Evolutionary conservation across 2,888 invertebrate species (phyloP), one percentile per base, ranked within the genome.

Genomic region (Tetropium fuscum): DNA sequence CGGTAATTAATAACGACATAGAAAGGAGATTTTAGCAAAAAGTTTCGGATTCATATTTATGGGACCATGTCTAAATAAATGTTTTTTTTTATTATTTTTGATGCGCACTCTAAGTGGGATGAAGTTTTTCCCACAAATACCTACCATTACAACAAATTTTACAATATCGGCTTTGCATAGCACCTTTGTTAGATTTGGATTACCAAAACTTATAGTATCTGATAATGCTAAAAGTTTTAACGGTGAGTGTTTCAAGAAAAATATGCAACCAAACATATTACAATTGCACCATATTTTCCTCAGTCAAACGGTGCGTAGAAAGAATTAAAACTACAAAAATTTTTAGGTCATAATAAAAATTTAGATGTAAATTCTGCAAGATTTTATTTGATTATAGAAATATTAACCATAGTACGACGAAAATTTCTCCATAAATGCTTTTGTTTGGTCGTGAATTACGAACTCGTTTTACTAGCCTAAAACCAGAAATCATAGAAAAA

Each of bases 151-250:
- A 2, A 60, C 67, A 13, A 53, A 13, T 18, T 38, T 34, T 10
- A 62, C 58, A 13, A 69, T 34, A 13, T 34, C 34, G 15, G 34
- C 34, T 13, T 34, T 34, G 64, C n/a, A 38, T 64, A 10, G 41
- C 54, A 7, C 53, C 15, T 71, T 71, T 70, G 60, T 70, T 19
- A 63, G 71, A 16, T 74, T 70, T 64, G 72, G 74, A 0, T 63
- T 75, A 10, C 74, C 72, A 5, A 63, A 27, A 15, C 0, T 20
- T 2, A 13, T 74, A n/a, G 70, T 75, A 8, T 66, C 71, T 0
- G 74, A 73, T 54, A 74, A 74, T 55, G 73, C 69, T n/a, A 60
- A 63, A 2, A 45, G 63, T 13, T 74, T 72, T 57, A 53, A 54
- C 5, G 69, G 71, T 16, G 51, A 22, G n/a, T 25, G 7, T 60